Conservation (phyloP, 2,797 vertebrate genomes). For the Schizothorax lantsangensis region DNA sequence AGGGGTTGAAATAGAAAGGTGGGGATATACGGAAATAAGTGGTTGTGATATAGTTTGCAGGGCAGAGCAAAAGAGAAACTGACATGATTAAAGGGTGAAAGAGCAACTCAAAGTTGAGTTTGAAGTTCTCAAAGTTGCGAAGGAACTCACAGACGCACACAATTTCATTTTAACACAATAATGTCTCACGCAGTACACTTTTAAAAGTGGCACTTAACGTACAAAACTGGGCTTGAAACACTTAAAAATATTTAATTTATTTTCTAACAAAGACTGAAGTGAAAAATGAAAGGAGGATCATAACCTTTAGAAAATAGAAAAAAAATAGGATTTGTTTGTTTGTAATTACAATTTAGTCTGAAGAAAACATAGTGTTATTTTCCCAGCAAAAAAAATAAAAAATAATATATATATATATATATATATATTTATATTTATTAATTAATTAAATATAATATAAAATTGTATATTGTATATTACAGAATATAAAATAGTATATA, state of each 20-base stretch:
- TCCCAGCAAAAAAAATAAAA: no score
- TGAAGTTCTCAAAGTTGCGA: neutral
- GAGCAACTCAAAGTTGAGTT: neutral
- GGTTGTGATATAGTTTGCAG: constrained; percentile 1
- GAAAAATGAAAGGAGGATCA: neutral
- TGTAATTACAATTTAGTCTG: neutral
- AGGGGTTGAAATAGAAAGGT: constrained; percentile 29
- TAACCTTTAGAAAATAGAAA: neutral
- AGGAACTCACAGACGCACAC: neutral
- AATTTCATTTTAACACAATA: neutral
- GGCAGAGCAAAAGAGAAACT: constrained; percentile 10
- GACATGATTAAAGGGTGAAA: constrained; percentile 7
- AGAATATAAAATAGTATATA: neutral
- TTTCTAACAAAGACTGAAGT: neutral
- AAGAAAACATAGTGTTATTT: no score
- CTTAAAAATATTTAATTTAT: no score
- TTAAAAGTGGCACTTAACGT: neutral
- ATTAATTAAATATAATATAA: neutral
- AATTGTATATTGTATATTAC: neutral
- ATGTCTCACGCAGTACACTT: neutral
- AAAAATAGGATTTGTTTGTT: neutral
- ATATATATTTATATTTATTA: no score
- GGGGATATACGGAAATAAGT: neutral
- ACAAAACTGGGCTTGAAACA: neutral
- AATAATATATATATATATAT: no score